Evolutionary conservation across 2,797 vertebrate species (phyloP).

Genomic region (Pelochelys cantorii): DNA sequence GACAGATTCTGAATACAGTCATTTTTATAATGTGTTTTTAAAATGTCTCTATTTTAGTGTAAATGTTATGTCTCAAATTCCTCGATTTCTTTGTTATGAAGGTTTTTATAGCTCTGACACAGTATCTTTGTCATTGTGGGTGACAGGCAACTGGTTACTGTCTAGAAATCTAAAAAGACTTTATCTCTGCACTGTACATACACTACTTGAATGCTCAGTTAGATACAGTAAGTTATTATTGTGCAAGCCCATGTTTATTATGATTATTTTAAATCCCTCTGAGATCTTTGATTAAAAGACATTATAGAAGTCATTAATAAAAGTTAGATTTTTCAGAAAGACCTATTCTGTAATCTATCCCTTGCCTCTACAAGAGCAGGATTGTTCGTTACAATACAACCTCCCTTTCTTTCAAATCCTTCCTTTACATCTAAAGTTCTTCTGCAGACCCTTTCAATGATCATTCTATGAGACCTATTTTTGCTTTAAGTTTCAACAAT

Average conservation of each 20-base stretch:
- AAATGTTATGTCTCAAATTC: not conserved
- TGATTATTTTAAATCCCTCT: not conserved
- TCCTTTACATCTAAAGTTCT: not conserved
- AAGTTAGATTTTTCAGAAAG: not conserved
- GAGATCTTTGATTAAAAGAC: not conserved
- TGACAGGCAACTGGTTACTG: not conserved
- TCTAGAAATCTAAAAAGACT: not conserved
- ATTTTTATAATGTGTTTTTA: not conserved
- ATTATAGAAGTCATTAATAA: not conserved
- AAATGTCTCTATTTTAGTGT: not conserved
- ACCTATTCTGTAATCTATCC: not conserved
- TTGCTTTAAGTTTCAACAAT: constrained; percentile 4
- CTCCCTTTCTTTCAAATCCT: not conserved
- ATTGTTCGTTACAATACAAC: not conserved
- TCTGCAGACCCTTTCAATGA: not conserved
- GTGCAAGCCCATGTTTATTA: not conserved
- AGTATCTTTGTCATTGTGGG: not conserved
- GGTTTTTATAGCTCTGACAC: not conserved
- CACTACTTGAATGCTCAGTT: not conserved
- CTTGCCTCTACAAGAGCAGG: not conserved
- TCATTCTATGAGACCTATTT: not conserved
- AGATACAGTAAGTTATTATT: not conserved
- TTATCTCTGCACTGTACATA: not conserved
- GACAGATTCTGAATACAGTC: not conserved
- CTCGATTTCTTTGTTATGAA: not conserved